These are phyloP conservation scores for Acomys russatus DNA, from an alignment of 2,797 vertebrate genomes.

Conservation along the genomic window DNA sequence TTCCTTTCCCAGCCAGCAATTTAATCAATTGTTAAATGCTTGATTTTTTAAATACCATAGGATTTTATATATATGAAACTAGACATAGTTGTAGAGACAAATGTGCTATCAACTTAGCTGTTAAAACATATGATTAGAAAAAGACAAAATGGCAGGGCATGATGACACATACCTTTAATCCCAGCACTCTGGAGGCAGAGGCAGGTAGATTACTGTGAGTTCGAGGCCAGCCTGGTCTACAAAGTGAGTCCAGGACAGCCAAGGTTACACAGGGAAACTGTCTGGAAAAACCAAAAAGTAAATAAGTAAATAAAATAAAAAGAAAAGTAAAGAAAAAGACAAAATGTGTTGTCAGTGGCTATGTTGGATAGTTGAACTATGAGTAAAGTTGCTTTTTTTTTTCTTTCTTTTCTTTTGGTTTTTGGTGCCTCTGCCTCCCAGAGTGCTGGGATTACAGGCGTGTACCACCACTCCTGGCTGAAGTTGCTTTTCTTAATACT, in stretches of 20 bases:
- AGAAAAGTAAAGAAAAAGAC: not conserved
- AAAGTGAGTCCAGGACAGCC: too few relatives aligned
- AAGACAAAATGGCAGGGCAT: not conserved
- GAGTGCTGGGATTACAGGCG: too few relatives aligned
- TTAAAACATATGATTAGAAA: constrained; percentile 14
- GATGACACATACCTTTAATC: too few relatives aligned
- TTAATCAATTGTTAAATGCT: not conserved
- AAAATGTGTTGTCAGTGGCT: not conserved
- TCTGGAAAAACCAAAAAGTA: too few relatives aligned
- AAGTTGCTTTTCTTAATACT: constrained; percentile 19
- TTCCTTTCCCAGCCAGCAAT: not conserved
- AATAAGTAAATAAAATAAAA: too few relatives aligned
- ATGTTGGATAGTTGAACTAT: not conserved
- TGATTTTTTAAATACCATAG: not conserved
- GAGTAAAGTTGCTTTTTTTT: constrained; percentile 31
- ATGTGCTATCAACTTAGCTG: not conserved
- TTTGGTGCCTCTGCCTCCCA: too few relatives aligned
- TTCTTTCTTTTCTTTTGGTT: too few relatives aligned
- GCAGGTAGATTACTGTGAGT: too few relatives aligned
- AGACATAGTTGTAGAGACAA: not conserved
- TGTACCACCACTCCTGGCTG: too few relatives aligned
- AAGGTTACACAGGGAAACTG: too few relatives aligned
- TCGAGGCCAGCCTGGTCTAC: too few relatives aligned
- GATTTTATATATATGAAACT: not conserved
- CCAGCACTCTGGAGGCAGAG: too few relatives aligned